phyloP scores from a whole-genome alignment of 2,888 invertebrate species.

The Sussaba pulchella region DNA sequence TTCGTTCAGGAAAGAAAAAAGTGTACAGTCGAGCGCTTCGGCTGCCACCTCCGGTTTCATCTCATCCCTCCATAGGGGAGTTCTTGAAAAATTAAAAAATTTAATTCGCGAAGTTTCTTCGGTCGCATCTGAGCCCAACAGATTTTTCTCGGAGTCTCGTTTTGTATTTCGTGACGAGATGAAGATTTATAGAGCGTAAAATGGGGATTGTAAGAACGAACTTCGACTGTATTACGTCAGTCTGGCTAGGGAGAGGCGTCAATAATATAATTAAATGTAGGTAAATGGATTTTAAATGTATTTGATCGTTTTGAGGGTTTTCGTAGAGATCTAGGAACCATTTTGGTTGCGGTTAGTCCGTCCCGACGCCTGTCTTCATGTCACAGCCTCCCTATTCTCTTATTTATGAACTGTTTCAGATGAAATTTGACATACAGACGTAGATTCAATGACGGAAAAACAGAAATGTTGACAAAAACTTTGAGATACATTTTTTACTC shows the following conservation, averaged over 20 bases:
- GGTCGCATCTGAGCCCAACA: background rate
- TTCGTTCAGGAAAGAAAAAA: conserved; percentile 12
- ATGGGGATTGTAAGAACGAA: background rate
- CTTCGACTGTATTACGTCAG: background rate
- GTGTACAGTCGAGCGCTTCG: background rate
- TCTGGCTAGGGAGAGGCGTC: background rate
- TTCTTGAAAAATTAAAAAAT: background rate
- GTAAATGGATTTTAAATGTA: conserved; percentile 1
- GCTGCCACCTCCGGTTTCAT: background rate
- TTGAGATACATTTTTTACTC: no score
- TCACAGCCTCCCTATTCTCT: no score
- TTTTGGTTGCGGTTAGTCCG: no score
- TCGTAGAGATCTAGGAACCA: no score
- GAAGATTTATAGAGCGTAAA: background rate
- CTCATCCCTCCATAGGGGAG: background rate
- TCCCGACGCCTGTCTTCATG: no score
- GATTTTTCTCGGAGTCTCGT: no score
- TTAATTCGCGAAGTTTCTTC: no score
- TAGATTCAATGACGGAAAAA: no score
- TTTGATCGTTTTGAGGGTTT: no score
- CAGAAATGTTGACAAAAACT: no score
- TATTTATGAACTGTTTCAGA: no score
- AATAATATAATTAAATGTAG: conserved; percentile 6
- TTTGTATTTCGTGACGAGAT: background rate
- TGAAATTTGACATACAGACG: no score